phyloP scores from a whole-genome alignment of 2,797 vertebrate genomes.

The Pangasius krempfi region DNA sequence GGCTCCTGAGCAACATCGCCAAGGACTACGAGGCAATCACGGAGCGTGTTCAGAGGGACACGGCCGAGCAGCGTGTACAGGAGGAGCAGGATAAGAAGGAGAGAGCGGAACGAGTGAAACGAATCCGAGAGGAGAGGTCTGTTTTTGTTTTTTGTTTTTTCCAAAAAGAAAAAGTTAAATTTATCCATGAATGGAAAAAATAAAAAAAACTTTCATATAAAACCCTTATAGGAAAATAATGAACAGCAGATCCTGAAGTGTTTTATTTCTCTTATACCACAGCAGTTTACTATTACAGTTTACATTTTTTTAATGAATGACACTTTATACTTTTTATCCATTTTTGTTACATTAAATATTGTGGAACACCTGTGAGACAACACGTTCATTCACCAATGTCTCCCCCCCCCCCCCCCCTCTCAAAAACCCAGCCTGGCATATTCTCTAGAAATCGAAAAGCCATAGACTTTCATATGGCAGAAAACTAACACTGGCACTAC shows the following conservation, averaged over 20 bases:
- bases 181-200: not conserved
- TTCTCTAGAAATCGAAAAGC: not conserved
- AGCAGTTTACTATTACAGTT: too few species aligned
- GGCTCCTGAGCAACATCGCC: conserved; percentile 90
- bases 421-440: not conserved
- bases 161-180: not conserved
- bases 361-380: not conserved
- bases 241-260: not conserved
- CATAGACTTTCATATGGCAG: not conserved
- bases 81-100: conserved; percentile 91
- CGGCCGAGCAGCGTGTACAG: conserved; percentile 82
- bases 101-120: conserved; percentile 84
- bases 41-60: conserved; percentile 92
- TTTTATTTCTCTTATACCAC: too few species aligned
- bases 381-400: not conserved
- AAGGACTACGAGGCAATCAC: conserved; percentile 90
- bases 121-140: conserved; percentile 88
- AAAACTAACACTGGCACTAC: not conserved
- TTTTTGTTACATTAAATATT: not conserved
- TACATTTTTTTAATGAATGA: not conserved
- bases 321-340: not conserved
- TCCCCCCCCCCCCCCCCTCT: too few species aligned
- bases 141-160: not conserved
- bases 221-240: not conserved
- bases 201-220: not conserved